Percentiles rank a stretch among this genome's conserved stretches.
Evolutionary conservation across 2,888 invertebrate species (phyloP).

Genomic region (Boloria euphrosyne): DNA sequence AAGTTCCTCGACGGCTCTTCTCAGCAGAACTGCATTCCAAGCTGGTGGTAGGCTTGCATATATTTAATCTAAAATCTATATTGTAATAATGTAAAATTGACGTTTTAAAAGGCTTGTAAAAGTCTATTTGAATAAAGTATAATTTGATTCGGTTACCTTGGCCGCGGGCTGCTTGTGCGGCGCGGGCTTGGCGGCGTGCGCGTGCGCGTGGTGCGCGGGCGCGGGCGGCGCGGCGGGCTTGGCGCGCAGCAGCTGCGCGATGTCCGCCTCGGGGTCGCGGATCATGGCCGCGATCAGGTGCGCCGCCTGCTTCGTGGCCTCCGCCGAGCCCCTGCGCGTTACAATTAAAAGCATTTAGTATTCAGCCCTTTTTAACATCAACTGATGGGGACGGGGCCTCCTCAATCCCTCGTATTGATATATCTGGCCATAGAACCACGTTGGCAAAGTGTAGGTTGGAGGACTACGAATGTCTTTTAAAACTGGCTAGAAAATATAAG

Average conservation of each 20-base stretch:
- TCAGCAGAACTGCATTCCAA: no score
- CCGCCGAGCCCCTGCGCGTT: conserved; percentile 88
- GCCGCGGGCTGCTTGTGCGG: conserved; percentile 69
- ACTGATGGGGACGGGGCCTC: neutral
- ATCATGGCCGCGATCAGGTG: conserved; percentile 94
- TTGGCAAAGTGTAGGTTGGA: no score
- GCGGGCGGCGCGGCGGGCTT: conserved; percentile 81
- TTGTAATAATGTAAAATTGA: no score
- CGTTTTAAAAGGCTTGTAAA: no score
- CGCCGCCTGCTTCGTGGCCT: conserved; percentile 96
- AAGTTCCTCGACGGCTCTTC: no score
- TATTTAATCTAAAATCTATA: no score
- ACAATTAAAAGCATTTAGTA: neutral
- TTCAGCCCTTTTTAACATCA: neutral
- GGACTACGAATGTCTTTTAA: no score
- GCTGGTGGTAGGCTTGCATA: no score
- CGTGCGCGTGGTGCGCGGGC: conserved; percentile 71
- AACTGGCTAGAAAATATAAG: no score
- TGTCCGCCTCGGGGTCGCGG: conserved; percentile 97
- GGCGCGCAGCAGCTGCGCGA: conserved; percentile 88
- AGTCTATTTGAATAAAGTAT: no score
- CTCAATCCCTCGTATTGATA: no score
- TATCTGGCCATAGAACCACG: no score
- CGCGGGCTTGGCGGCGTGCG: conserved; percentile 63
- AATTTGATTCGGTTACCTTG: conserved; percentile 52